A percentile compares a stretch with the other conserved stretches of the same genome.
These are phyloP conservation scores for Chromis chromis DNA, from an alignment of 2,797 vertebrate genomes.

Conservation along the genomic window DNA sequence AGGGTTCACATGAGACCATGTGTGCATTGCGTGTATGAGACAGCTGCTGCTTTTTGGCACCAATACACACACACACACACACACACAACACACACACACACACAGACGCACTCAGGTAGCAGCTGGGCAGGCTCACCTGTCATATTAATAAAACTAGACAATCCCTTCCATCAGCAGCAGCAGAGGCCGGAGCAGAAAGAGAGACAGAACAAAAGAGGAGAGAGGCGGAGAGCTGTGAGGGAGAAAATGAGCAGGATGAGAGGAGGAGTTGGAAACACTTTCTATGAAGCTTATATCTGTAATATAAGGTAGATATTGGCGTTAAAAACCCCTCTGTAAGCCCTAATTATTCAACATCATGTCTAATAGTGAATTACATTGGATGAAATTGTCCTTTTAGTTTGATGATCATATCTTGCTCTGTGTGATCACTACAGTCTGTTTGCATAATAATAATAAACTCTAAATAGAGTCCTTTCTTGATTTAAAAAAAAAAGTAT, in stretches of 20 bases:
- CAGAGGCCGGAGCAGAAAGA: conserved; percentile 68
- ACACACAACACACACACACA: conserved; percentile 26
- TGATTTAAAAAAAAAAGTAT: too few species aligned
- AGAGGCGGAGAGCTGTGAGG: conserved; percentile 30
- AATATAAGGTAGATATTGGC: neutral
- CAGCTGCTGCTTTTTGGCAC: conserved; percentile 78
- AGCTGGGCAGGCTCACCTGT: conserved; percentile 86
- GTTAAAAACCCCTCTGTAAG: neutral
- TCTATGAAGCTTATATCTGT: conserved; percentile 15
- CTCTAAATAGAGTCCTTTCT: neutral
- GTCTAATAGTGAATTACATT: conserved; percentile 2
- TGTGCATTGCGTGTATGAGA: conserved; percentile 74
- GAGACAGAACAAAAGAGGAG: conserved; percentile 71
- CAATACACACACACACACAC: conserved; percentile 32
- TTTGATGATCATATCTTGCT: neutral
- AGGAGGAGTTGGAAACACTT: conserved; percentile 43
- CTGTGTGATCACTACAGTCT: neutral
- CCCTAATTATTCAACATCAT: neutral
- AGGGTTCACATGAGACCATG: conserved; percentile 66
- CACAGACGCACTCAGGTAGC: conserved; percentile 77
- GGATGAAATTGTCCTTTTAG: neutral
- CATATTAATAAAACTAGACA: conserved; percentile 84
- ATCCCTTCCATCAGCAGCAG: conserved; percentile 83
- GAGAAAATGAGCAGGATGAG: conserved; percentile 48
- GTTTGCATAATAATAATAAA: neutral